Conservation (phyloP, 2,113 vertebrate species). For the Cichladusa arquata region DNA sequence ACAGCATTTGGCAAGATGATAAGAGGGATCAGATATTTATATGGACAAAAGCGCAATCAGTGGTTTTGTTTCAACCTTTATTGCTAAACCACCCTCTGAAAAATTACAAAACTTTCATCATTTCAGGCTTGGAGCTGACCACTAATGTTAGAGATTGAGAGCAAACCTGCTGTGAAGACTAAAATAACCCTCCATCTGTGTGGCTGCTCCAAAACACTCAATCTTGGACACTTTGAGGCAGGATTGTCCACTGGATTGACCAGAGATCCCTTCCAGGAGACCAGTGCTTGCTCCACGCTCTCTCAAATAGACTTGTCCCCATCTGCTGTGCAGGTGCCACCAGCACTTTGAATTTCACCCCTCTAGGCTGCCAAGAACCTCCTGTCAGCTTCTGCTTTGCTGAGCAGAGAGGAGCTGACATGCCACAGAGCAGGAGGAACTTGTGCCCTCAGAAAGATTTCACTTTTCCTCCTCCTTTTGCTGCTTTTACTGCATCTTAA, state of each 20-base stretch:
- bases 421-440: background rate
- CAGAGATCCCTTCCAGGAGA: background rate
- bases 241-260: background rate
- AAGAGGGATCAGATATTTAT: background rate
- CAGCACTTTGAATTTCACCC: fast-evolving
- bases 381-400: background rate
- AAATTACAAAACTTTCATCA: background rate
- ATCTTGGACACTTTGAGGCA: background rate
- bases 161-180: background rate
- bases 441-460: background rate
- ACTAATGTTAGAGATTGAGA: background rate
- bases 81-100: background rate
- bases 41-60: background rate
- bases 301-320: background rate
- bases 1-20: background rate
- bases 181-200: background rate
- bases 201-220: background rate
- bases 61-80: background rate
- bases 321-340: background rate
- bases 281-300: fast-evolving
- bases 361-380: background rate
- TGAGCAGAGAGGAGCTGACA: background rate
- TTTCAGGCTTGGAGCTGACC: background rate
- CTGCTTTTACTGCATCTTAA: background rate
- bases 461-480: background rate